A percentile compares a stretch with the other conserved stretches of the same genome.
These are phyloP conservation scores for Octodon degus DNA, from an alignment of 2,113 vertebrate species.

Conservation along the genomic window DNA sequence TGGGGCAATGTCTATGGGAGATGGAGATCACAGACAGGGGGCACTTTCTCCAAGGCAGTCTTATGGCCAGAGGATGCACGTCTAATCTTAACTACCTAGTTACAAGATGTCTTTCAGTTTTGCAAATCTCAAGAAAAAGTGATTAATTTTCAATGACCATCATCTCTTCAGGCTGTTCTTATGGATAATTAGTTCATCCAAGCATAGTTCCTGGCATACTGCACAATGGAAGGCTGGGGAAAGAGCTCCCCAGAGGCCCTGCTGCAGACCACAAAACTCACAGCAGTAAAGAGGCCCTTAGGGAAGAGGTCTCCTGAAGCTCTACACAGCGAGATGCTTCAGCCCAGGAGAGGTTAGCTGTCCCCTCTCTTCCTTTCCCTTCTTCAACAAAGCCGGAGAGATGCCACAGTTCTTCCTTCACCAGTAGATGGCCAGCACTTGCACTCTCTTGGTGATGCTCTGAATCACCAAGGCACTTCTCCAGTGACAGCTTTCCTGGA, in stretches of 20 bases:
- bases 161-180: neutral
- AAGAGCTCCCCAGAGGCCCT: neutral
- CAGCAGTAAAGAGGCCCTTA: neutral
- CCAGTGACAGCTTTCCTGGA: neutral
- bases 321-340: too few species aligned
- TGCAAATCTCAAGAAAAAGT: neutral
- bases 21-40: neutral
- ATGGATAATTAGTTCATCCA: neutral
- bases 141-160: neutral
- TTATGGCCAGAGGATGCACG: neutral
- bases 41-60: neutral
- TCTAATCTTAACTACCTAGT: neutral
- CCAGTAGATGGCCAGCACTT: neutral
- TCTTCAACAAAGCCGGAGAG: neutral
- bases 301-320: neutral
- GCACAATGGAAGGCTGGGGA: neutral
- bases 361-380: neutral
- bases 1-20: neutral
- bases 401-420: neutral
- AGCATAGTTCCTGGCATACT: neutral
- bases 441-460: too few species aligned
- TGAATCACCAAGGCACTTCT: neutral
- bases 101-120: neutral
- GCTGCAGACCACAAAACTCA: neutral
- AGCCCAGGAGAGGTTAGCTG: neutral